These are phyloP conservation scores for Scelioninae gen. 2 DNA, from an alignment of 2,888 invertebrate species.

Conservation along the genomic window DNA sequence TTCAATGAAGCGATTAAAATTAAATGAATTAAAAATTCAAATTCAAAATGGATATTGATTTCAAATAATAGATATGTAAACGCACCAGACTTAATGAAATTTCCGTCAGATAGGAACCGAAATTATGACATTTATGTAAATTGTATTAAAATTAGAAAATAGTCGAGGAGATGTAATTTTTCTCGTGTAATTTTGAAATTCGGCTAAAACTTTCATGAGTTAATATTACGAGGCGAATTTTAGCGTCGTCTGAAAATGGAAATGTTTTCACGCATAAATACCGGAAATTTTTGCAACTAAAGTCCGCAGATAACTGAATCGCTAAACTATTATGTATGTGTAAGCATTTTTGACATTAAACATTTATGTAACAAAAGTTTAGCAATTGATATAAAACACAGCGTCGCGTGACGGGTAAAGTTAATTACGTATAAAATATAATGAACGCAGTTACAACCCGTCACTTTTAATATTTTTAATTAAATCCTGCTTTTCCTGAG, in stretches of 20 bases:
- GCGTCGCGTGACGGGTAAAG: slow-evolving; percentile 6
- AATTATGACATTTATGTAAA: no score
- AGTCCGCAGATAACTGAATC: slow-evolving; percentile 1
- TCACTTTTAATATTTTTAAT: no score
- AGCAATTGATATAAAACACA: slow-evolving; percentile 10
- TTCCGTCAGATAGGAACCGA: no score
- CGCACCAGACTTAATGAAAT: no score
- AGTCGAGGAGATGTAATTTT: no score
- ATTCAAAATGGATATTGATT: no score
- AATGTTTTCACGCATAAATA: slow-evolving; percentile 17
- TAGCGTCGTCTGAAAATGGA: slow-evolving; percentile 8
- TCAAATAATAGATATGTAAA: no score
- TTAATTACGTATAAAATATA: slow-evolving; percentile 32
- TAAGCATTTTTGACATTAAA: slow-evolving; percentile 18
- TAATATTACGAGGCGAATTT: slow-evolving; percentile 22
- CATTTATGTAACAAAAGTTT: slow-evolving; percentile 30
- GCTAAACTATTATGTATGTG: slow-evolving; percentile 29
- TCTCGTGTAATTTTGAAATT: no score
- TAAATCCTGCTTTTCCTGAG: no score
- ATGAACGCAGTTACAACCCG: slow-evolving; percentile 16
- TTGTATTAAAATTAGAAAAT: no score
- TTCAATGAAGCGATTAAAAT: no score
- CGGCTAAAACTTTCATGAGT: slow-evolving; percentile 21
- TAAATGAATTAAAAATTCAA: no score
- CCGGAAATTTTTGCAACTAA: slow-evolving; percentile 7